phyloP scores from a whole-genome alignment of 2,888 invertebrate species.

The Cryptophagus acutangulus region DNA sequence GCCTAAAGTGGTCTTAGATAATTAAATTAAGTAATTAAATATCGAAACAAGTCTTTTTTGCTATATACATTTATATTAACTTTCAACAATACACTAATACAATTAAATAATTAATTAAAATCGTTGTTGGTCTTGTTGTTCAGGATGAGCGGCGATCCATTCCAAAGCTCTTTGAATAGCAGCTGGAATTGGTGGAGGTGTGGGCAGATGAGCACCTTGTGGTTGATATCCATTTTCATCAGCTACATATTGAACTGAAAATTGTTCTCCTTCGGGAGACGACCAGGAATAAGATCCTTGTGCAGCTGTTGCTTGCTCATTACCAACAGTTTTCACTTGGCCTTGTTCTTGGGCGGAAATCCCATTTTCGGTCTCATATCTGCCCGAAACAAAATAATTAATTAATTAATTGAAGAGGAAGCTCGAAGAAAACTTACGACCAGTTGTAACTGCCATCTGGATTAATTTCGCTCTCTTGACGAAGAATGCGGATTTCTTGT shows the following conservation, averaged over 20 bases:
- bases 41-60: no score
- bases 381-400: constrained; percentile 16
- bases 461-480: constrained; percentile 3
- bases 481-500: constrained; percentile 7
- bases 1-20: no score
- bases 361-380: constrained; percentile 71
- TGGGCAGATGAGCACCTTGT: constrained; percentile 70
- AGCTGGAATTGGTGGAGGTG: constrained; percentile 72
- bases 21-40: no score
- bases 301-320: constrained; percentile 48
- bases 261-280: constrained; percentile 61
- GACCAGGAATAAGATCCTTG: constrained; percentile 65
- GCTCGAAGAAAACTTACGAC: constrained; percentile 8
- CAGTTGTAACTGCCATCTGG: constrained; percentile 14
- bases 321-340: constrained; percentile 44
- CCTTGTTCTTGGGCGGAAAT: constrained; percentile 63
- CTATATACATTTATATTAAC: no score
- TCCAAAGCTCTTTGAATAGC: constrained; percentile 67
- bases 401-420: neutral
- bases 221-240: constrained; percentile 67
- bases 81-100: no score
- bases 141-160: constrained; percentile 54
- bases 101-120: no score
- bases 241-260: constrained; percentile 60
- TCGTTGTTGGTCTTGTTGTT: constrained; percentile 22